phyloP scores from a whole-genome alignment of 2,888 invertebrate genomes.

The Euclidia mi region DNA sequence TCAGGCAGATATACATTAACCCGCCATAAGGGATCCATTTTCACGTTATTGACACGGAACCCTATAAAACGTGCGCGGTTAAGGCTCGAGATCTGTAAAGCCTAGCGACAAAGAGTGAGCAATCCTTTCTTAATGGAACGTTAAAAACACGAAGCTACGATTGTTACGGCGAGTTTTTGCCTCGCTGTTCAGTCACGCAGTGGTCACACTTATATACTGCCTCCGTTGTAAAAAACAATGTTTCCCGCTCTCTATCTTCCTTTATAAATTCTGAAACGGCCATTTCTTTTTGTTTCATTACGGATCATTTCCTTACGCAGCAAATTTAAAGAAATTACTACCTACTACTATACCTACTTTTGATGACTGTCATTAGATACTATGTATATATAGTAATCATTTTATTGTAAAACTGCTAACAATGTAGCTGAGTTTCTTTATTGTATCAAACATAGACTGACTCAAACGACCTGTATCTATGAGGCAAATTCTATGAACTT shows the following conservation, averaged over 20 bases:
- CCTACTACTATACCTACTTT: no score
- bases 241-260: conserved; percentile 23
- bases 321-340: no score
- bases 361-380: no score
- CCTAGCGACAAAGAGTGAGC: conserved; percentile 48
- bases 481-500: no score
- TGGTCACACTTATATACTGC: conserved; percentile 42
- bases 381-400: no score
- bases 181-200: conserved; percentile 49
- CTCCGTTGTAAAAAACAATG: conserved; percentile 45
- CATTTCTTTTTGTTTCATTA: conserved; percentile 27
- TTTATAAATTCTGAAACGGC: conserved; percentile 34
- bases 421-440: no score
- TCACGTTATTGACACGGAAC: conserved; percentile 49
- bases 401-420: no score
- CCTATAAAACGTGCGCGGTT: conserved; percentile 51
- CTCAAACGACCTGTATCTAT: no score
- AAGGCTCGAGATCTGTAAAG: conserved; percentile 43
- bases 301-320: conserved; percentile 22
- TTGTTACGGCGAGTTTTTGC: conserved; percentile 50
- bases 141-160: conserved; percentile 45
- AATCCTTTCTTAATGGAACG: conserved; percentile 49
- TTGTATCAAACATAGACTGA: no score
- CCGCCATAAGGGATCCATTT: conserved; percentile 43
- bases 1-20: conserved; percentile 43